Evolutionary conservation across 2,113 vertebrate genomes (phyloP), one percentile per base, ranked within the genome.

Genomic region (Cathartes aura): DNA sequence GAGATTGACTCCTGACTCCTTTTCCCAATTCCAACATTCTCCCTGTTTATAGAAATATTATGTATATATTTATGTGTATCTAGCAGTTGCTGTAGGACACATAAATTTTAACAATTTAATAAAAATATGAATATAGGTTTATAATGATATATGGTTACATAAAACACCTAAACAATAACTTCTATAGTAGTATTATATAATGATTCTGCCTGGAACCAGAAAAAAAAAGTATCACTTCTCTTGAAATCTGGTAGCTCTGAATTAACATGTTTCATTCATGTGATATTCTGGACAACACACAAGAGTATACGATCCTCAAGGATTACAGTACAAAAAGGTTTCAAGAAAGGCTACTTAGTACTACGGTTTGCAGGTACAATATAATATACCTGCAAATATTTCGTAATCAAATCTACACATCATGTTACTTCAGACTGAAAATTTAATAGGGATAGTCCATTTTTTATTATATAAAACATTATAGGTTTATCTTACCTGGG

Each of bases 401-500:
- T 34, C 74, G 36, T 22, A 75, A 47, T 45, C 22, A 75, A 80
- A 89, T 36, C 9, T 52, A 87, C 6, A 26, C 6, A 68, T n/a
- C 8, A 42, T 15, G 15, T 73, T 74, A 86, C 8, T 74, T 78
- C 7, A 87, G 29, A 75, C 6, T 1, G 5, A 43, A 84, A 83
- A 48, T 64, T 63, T 18, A 53, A 27, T 15, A 58, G 13, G 6
- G 20, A 18, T 12, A 36, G n/a, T n/a, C 18, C 5, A 45, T 55
- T 36, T 45, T 63, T 86, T 34, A 64, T 55, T 82, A 26, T 4
- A 40, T 53, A n/a, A 78, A 79, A 30, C 23, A 67, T 30, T n/a
- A 62, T 0, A 71, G 9, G 11, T 93, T 92, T 92, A 45, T 52
- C 97, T 98, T 97, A 98, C 98, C 98, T 93, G 95, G 89, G 56